Conservation (phyloP, 2,888 invertebrate genomes). For the Sinelater perroti region DNA sequence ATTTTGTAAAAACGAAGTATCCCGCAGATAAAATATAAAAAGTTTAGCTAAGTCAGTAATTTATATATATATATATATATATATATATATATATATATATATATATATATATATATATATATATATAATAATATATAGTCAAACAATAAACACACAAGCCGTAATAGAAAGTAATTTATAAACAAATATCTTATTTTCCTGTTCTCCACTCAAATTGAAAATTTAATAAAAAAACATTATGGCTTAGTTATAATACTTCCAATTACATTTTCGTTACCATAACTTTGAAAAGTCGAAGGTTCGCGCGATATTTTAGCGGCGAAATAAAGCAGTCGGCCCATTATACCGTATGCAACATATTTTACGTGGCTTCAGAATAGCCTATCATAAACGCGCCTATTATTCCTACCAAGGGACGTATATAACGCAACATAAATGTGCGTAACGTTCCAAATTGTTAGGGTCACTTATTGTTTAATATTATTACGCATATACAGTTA, state of each 20-base stretch:
- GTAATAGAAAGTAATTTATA: no score
- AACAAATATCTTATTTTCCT: background rate
- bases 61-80: no score
- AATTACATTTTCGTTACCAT: background rate
- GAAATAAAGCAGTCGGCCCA: constrained; percentile 28
- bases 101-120: no score
- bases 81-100: no score
- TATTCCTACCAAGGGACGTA: constrained; percentile 33
- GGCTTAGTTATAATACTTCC: no score
- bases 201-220: background rate
- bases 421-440: constrained; percentile 29
- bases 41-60: no score
- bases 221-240: no score
- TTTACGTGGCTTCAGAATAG: constrained; percentile 32
- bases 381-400: constrained; percentile 33
- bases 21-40: no score
- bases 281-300: background rate
- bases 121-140: no score
- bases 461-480: constrained; percentile 28
- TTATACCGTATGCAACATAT: constrained; percentile 28
- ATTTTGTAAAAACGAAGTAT: no score
- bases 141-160: no score
- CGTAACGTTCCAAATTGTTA: constrained; percentile 27
- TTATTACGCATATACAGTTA: constrained; percentile 9
- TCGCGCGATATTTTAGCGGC: constrained; percentile 18